Evolutionary conservation across 2,888 invertebrate genomes (phyloP).

Genomic region (Embidobia sp.): DNA sequence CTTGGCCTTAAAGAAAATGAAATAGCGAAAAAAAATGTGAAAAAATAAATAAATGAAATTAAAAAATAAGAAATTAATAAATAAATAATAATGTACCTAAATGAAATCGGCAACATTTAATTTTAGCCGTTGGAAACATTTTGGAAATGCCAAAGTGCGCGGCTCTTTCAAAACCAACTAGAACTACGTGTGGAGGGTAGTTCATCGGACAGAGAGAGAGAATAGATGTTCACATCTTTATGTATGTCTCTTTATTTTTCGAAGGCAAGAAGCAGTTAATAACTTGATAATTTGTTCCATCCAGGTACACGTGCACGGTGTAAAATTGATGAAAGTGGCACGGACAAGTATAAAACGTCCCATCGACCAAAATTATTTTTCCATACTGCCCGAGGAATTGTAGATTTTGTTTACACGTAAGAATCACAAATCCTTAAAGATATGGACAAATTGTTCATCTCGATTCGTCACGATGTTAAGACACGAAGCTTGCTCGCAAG

Average conservation of each 20-base stretch:
- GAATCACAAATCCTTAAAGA: not conserved
- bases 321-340: not conserved
- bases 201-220: no score
- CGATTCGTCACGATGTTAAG: no score
- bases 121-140: not conserved
- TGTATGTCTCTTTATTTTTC: not conserved
- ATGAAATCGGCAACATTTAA: conserved; percentile 9
- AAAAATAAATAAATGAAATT: not conserved
- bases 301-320: not conserved
- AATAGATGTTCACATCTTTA: not conserved
- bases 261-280: not conserved
- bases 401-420: no score
- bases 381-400: no score
- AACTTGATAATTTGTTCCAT: not conserved
- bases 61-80: not conserved
- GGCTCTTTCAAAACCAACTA: not conserved
- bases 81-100: conserved; percentile 1
- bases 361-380: no score
- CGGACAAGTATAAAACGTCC: no score
- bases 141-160: not conserved
- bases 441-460: not conserved
- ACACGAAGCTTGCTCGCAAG: no score
- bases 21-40: no score
- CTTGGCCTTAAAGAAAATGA: not conserved
- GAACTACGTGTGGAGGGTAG: not conserved